Evolutionary conservation across 1,140 invertebrate species (phyloP), one percentile per base, ranked within the genome.

Genomic region (Aphidius ervi): DNA sequence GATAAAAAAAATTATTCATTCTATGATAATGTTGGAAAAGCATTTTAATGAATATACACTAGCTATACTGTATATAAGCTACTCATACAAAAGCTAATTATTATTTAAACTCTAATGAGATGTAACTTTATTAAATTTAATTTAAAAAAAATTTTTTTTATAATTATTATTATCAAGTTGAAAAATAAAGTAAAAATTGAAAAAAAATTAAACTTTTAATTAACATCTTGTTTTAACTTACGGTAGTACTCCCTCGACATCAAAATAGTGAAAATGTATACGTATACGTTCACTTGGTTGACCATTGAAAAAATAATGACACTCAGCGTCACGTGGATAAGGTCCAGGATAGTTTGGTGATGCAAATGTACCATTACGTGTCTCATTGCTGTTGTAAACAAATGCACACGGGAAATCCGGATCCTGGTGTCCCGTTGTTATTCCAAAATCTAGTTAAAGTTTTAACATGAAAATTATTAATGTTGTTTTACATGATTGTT

Each of bases 261-360:
- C 93, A 73, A 97, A 97, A 75, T 90, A 92, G 37, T 87, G 86
- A 71, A 97, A 97, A 67, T 90, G 87, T 53, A 98, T 84, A 66
- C 89, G 87, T 49, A 97, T 88, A 66, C 88, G 87, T 72, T 97
- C 92, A 57, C 87, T 87, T 53, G 81, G 80, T 23, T 84, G 83
- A 9, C 93, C 95, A 71, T 94, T 86, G 77, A 98, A 97, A 74
- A 94, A 93, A 75, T 96, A 98, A 80, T 97, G 91, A 73, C 95
- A 97, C 73, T 95, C 92, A 0, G 94, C 93, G 73, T 95, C 89
- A 62, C 93, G 82, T 0, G 94, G 93, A 80, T 97, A 97, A 40
- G 87, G 86, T 6, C 95, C 95, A 0, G 94, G 95, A 72, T 91
- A 95, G 79, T 98, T 98, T 2, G 95, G 94, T 6, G 92, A 94